Base-by-base conservation (phyloP, 2,113 vertebrate species). In the Mustelus asterias region DNA sequence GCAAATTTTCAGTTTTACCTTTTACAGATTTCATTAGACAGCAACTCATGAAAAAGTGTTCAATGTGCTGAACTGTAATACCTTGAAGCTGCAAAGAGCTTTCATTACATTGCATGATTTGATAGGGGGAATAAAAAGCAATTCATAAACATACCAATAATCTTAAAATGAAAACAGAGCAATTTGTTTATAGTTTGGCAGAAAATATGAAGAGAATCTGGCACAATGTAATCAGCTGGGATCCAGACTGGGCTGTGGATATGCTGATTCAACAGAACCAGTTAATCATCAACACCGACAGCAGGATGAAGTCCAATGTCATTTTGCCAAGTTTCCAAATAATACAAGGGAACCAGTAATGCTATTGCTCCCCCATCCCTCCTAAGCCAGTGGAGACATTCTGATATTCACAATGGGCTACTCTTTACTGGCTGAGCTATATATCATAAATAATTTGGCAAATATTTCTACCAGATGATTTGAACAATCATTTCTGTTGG, bases 231-330 rank as follows among this genome's bases (percentile, higher is more conserved):
- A 98, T 98, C 98, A 98, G 97, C 97, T 97, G 98, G 98, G 98
- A 98, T 98, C 97, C 96, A 96, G 97, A 96, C 97, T 97, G 98
- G 97, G 98, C 98, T 96, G 97, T 98, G 98, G 97, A 98, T 97
- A 97, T 98, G 98, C 98, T 99, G 98, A 99, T 97, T 98, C 98
- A 97, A 98, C 98, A 98, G 97, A 98, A 98, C 97, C 97, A 97
- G 98, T 98, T 98, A 98, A 98, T 98, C 97, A 98, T 97, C 97
- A 95, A 97, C 98, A 97, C 96, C 97, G 97, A 97, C 97, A 96
- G 96, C 96, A 96, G 98, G 97, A 97, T 96, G 96, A 94, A 96
- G 96, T 98, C 98, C 97, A 97, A 97, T 97, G 96, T 95, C 96
- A 96, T 97, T 97, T 97, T 98, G 98, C 97, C 98, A 98, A 97